Percentiles rank a stretch among this genome's conserved stretches.
phyloP scores from a whole-genome alignment of 2,888 invertebrate genomes.

The Xestia c-nigrum region DNA sequence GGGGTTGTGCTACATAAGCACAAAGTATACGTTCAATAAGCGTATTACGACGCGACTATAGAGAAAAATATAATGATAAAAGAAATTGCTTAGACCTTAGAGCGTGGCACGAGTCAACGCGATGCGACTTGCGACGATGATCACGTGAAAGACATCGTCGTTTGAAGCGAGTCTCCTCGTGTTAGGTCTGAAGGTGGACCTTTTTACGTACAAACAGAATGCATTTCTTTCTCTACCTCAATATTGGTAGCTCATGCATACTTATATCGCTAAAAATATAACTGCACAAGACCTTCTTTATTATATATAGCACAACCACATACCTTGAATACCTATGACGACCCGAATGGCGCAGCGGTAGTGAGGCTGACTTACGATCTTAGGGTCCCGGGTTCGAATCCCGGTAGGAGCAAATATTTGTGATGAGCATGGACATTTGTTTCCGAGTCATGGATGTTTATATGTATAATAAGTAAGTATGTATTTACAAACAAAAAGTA shows the following conservation, averaged over 20 bases:
- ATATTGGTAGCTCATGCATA: not conserved
- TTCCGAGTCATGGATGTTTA: too few relatives aligned
- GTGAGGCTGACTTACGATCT: too few relatives aligned
- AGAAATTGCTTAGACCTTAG: not conserved
- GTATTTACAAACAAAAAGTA: too few relatives aligned
- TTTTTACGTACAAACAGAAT: not conserved
- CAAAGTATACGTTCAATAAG: not conserved
- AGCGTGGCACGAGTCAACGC: not conserved
- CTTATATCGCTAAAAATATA: not conserved
- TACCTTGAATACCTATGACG: too few relatives aligned
- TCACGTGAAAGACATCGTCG: not conserved
- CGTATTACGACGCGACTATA: not conserved
- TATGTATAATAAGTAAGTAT: too few relatives aligned
- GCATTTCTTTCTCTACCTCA: not conserved
- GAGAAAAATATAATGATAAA: not conserved
- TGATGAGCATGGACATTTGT: too few relatives aligned
- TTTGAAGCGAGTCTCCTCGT: not conserved
- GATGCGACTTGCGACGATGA: not conserved
- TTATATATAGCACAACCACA: not conserved
- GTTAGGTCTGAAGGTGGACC: not conserved
- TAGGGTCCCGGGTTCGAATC: too few relatives aligned
- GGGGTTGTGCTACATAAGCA: too few relatives aligned
- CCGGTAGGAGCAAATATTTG: too few relatives aligned
- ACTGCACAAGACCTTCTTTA: not conserved
- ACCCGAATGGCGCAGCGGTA: too few relatives aligned